Conservation (phyloP, 2,113 vertebrate genomes). For the Myxocyprinus asiaticus region DNA sequence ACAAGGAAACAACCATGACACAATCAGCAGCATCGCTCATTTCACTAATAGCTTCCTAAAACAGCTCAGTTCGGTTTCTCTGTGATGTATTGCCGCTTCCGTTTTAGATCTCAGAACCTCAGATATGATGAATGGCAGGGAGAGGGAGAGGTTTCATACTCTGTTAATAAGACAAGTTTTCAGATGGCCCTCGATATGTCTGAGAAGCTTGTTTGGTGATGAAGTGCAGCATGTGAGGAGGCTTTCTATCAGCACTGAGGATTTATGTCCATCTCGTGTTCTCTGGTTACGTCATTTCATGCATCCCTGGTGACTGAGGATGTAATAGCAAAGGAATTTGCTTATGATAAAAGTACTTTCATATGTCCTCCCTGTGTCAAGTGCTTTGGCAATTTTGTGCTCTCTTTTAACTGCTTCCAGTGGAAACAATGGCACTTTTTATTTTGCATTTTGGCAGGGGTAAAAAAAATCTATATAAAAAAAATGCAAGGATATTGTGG, state of each 20-base stretch:
- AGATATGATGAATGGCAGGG: slow-evolving; percentile 54
- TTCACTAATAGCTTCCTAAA: slow-evolving; percentile 68
- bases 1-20: slow-evolving; percentile 67
- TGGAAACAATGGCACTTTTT: not conserved
- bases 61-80: slow-evolving; percentile 42
- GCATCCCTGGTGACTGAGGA: slow-evolving; percentile 45
- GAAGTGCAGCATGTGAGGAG: slow-evolving; percentile 43
- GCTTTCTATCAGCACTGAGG: slow-evolving; percentile 46
- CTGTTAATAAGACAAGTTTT: slow-evolving; percentile 45
- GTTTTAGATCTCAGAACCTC: slow-evolving; percentile 49
- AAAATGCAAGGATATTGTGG: too few relatives aligned
- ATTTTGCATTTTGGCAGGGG: not conserved
- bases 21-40: slow-evolving; percentile 64
- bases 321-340: slow-evolving; percentile 48
- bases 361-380: slow-evolving; percentile 44
- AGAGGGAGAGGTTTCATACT: slow-evolving; percentile 49
- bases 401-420: slow-evolving; percentile 19
- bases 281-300: slow-evolving; percentile 50
- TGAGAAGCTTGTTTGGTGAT: slow-evolving; percentile 37
- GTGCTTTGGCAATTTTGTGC: slow-evolving; percentile 29
- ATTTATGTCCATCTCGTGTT: slow-evolving; percentile 49
- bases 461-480: not conserved
- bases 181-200: slow-evolving; percentile 25
- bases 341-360: slow-evolving; percentile 51
- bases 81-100: slow-evolving; percentile 49